phyloP scores from a whole-genome alignment of 2,888 invertebrate species.

The Megalurothrips usitatus region DNA sequence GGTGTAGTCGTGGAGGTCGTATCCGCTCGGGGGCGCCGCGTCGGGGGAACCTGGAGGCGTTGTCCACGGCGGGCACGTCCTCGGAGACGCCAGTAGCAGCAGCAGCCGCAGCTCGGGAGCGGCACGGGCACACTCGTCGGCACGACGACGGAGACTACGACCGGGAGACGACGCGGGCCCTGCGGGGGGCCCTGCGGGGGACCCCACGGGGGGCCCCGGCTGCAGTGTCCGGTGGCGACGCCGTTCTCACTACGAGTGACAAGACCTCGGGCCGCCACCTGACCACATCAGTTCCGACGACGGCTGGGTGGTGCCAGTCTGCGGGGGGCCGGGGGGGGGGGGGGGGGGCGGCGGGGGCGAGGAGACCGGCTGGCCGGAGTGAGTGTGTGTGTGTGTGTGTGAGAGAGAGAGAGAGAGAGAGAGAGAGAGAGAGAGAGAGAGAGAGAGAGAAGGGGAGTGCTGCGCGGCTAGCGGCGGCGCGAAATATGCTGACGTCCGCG shows the following conservation, averaged over 20 bases:
- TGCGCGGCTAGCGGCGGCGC: not conserved
- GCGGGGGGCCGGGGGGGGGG: not conserved
- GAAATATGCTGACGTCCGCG: not conserved
- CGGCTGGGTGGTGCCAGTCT: not conserved
- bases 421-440: no score
- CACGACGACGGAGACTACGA: no score
- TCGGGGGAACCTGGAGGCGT: no score
- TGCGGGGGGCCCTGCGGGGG: no score
- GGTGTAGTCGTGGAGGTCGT: no score
- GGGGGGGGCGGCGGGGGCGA: not conserved
- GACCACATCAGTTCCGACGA: slow-evolving; percentile 8
- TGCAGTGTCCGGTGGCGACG: not conserved
- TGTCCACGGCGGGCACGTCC: no score
- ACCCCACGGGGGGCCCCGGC: not conserved
- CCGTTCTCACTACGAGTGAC: not conserved
- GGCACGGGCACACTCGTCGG: no score
- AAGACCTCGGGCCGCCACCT: not conserved
- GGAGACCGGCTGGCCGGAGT: not conserved
- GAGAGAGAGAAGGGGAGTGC: not conserved
- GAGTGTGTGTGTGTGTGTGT: no score
- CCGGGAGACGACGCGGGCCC: not conserved
- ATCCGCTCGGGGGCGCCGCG: no score
- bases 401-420: no score
- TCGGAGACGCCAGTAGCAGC: no score
- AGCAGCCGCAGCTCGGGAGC: no score